phyloP scores from a whole-genome alignment of 2,888 invertebrate species.

The Drosophila buzzatii region DNA sequence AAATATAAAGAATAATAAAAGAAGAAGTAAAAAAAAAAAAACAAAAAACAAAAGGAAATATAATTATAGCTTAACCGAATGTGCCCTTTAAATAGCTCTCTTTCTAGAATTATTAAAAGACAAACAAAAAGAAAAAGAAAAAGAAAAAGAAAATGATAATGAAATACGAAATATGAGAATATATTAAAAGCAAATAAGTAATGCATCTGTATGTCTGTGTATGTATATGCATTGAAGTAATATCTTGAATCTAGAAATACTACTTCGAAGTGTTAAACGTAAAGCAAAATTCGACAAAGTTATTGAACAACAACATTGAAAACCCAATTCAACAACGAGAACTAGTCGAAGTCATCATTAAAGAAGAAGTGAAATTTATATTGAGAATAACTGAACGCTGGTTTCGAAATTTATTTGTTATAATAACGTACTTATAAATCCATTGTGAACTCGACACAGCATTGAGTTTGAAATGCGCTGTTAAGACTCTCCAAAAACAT shows the following conservation, averaged over 20 bases:
- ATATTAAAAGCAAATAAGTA: constrained; percentile 32
- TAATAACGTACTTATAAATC: constrained; percentile 53
- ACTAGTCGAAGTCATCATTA: constrained; percentile 71
- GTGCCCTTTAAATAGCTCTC: constrained; percentile 86
- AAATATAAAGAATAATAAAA: constrained; percentile 26
- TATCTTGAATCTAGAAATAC: constrained; percentile 64
- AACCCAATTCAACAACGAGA: constrained; percentile 57
- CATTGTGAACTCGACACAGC: constrained; percentile 61
- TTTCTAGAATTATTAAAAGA: constrained; percentile 83
- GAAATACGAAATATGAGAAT: constrained; percentile 23
- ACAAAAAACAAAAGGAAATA: constrained; percentile 39
- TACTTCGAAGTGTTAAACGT: constrained; percentile 65
- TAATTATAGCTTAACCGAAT: constrained; percentile 86
- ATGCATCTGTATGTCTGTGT: constrained; percentile 42
- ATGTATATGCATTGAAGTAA: constrained; percentile 60
- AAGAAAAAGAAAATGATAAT: constrained; percentile 20
- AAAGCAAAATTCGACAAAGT: constrained; percentile 17
- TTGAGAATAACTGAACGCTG: constrained; percentile 69
- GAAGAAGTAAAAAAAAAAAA: constrained; percentile 15
- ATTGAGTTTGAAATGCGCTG: constrained; percentile 37
- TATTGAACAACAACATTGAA: constrained; percentile 6
- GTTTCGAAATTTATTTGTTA: constrained; percentile 77
- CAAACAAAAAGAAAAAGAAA: constrained; percentile 28
- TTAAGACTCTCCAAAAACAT: constrained; percentile 5
- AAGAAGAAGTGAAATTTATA: constrained; percentile 55